Conservation (phyloP, 2,888 invertebrate species). For the Idaea biselata region DNA sequence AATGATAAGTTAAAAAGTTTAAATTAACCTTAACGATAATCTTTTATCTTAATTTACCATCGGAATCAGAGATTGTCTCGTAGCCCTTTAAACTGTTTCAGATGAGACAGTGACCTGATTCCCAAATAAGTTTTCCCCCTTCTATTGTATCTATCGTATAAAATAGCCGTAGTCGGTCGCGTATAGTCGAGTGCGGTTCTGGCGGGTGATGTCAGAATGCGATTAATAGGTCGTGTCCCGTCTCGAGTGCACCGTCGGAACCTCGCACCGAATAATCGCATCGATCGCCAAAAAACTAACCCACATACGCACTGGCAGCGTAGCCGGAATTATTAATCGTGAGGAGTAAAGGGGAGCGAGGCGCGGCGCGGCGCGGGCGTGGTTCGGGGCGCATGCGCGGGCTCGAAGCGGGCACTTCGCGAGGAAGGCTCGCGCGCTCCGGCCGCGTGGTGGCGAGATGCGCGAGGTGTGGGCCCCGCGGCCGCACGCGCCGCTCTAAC, state of each 20-base stretch:
- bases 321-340: conserved; percentile 80
- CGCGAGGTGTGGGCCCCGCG: conserved; percentile 73
- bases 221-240: conserved; percentile 68
- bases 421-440: conserved; percentile 74
- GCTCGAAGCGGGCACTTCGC: conserved; percentile 70
- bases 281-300: conserved; percentile 81
- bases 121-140: conserved; percentile 27
- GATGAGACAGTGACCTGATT: conserved; percentile 32
- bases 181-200: conserved; percentile 36
- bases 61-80: background rate
- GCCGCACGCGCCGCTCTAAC: conserved; percentile 82
- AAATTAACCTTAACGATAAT: background rate
- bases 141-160: conserved; percentile 29
- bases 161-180: conserved; percentile 24
- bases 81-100: conserved; percentile 14
- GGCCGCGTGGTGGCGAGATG: conserved; percentile 73
- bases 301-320: conserved; percentile 80
- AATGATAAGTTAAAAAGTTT: background rate
- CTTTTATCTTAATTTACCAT: background rate
- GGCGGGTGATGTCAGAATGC: conserved; percentile 54
- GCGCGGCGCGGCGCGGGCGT: conserved; percentile 45
- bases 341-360: conserved; percentile 68
- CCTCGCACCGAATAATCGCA: conserved; percentile 74
- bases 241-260: conserved; percentile 69
- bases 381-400: conserved; percentile 59